Base-by-base conservation (phyloP, 2,888 invertebrate species). In the Phasia obesa region DNA sequence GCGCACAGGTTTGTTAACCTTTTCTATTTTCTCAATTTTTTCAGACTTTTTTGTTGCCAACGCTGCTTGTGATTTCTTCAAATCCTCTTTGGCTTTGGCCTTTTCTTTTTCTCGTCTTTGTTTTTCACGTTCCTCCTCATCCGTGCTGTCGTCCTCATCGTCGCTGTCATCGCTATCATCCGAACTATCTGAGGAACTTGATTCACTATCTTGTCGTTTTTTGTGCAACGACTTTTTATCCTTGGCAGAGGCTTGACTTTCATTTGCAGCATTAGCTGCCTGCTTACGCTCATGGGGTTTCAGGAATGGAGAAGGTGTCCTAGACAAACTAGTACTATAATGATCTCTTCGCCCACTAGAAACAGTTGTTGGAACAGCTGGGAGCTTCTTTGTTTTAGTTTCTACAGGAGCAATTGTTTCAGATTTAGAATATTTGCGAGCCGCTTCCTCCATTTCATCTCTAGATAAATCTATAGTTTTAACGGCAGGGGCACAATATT, bases 221-320 rank as follows among this genome's bases (percentile, higher is more conserved):
- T 86, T 86, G 31, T 85, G 86, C 55, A 75, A 77, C 25, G 47
- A 44, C 47, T 49, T 84, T 55, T 84, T 81, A 31, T 70, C 78
- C 2, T 69, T 74, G 9, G 44, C 55, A 65, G 78, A 75, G 70
- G 23, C 13, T 69, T 11, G 55, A 53, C 5, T 49, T 42, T 84
- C 81, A 42, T 65, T 17, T 5, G 53, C 65, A 23, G 57, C 70
- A 42, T 76, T 71, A 17, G 65, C 67, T n/a, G 67, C 64, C 31
- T 83, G 85, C 84, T 80, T 87, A 27, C 90, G 87, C 87, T 92
- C 91, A 80, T 93, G 92, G 21, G 91, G 88, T 86, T 92, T 95
- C 83, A 96, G 94, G 91, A 97, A 96, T 53, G 97, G 96, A 17
- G 97, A 96, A 15, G 97, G 96, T 0, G 96, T 97, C 84, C 96